These are phyloP conservation scores for Momotus momota DNA, from an alignment of 2,797 vertebrate species.

Conservation along the genomic window DNA sequence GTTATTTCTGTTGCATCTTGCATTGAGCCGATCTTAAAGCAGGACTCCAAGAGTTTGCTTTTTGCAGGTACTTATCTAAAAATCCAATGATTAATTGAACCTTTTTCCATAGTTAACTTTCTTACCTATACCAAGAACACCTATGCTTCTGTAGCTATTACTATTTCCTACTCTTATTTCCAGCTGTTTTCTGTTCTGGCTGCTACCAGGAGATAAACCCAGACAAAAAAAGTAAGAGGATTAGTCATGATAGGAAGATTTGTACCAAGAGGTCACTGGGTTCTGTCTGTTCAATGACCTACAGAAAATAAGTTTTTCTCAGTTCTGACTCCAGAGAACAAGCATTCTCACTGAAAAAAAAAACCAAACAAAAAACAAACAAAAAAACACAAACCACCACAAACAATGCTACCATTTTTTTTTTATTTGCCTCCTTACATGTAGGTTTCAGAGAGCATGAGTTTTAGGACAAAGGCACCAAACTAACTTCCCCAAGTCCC, in stretches of 20 bases:
- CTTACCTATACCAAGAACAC: neutral
- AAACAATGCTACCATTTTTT: neutral
- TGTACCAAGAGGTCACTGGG: neutral
- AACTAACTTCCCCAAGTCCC: neutral
- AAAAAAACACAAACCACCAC: neutral
- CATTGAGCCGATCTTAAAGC: neutral
- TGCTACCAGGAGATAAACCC: neutral
- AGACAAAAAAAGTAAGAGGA: neutral
- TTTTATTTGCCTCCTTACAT: neutral
- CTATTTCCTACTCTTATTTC: neutral
- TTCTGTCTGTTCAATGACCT: neutral
- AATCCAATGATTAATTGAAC: neutral
- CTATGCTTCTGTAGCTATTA: neutral
- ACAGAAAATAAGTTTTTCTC: neutral
- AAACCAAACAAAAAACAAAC: neutral
- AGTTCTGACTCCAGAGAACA: neutral
- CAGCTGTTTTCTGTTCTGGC: neutral
- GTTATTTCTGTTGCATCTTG: neutral
- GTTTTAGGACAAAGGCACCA: neutral
- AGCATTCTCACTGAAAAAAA: neutral
- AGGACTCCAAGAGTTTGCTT: conserved; percentile 14
- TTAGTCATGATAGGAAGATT: neutral
- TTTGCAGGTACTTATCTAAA: conserved; percentile 6
- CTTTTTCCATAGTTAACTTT: neutral
- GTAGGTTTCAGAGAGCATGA: neutral